These are phyloP conservation scores for Okamejei kenojei DNA, from an alignment of 2,797 vertebrate species.

Conservation along the genomic window DNA sequence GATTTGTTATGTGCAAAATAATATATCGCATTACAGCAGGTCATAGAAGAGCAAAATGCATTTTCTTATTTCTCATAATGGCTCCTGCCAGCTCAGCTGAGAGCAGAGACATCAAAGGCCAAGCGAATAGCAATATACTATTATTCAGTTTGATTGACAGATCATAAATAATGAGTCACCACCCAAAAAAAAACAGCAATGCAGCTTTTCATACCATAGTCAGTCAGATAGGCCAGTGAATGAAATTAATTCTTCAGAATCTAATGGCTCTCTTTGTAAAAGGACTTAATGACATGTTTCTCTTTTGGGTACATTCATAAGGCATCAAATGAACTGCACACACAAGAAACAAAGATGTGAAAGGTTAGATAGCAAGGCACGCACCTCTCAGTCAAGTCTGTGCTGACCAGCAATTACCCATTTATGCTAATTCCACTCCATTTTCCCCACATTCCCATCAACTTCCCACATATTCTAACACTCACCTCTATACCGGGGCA, in stretches of 20 bases:
- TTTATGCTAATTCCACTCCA: too few species aligned
- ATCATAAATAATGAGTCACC: neutral
- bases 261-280: neutral
- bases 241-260: neutral
- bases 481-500: too few species aligned
- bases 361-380: too few species aligned
- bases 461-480: too few species aligned
- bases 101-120: neutral
- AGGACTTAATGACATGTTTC: neutral
- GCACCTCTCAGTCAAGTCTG: too few species aligned
- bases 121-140: neutral
- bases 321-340: neutral
- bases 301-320: neutral
- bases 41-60: neutral
- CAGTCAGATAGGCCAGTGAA: neutral
- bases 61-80: neutral
- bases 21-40: neutral
- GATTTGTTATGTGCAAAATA: neutral
- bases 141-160: neutral
- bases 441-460: too few species aligned
- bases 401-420: too few species aligned
- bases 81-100: neutral
- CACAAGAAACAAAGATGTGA: neutral
- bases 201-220: neutral
- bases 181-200: conserved; percentile 3